A percentile compares a stretch with the other conserved stretches of the same genome.
Conservation (phyloP, 1,140 invertebrate genomes). For the Diachasmimorpha longicaudata region DNA sequence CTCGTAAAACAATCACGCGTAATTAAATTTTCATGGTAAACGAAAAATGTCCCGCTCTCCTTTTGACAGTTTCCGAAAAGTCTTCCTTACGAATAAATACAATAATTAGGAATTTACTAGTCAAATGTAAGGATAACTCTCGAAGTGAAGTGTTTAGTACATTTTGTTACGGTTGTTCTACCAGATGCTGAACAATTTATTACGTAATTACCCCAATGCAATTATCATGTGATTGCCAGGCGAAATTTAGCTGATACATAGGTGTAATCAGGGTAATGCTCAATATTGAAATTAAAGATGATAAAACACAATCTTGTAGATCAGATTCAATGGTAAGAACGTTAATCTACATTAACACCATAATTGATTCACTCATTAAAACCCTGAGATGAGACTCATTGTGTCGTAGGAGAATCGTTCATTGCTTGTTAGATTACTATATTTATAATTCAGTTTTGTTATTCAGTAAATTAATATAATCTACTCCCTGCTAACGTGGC, state of each 20-base stretch:
- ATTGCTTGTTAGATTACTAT: background rate
- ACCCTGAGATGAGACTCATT: background rate
- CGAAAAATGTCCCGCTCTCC: background rate
- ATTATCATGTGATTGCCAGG: background rate
- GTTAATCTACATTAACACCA: background rate
- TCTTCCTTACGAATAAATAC: conserved; percentile 30
- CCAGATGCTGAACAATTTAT: background rate
- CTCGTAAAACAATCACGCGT: background rate
- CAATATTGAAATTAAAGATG: background rate
- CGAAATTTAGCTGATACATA: background rate
- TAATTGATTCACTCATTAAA: background rate
- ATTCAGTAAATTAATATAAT: background rate
- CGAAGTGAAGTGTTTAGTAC: background rate
- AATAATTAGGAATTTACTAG: conserved; percentile 28
- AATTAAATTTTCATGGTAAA: conserved; percentile 3
- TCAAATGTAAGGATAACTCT: background rate
- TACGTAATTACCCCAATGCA: background rate
- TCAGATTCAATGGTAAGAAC: background rate
- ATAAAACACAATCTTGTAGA: background rate
- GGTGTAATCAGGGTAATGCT: conserved; percentile 10
- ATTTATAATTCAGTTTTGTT: background rate
- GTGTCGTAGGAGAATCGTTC: background rate
- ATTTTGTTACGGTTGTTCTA: conserved; percentile 6
- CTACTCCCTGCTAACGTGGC: background rate
- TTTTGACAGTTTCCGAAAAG: conserved; percentile 19